Percentiles rank a stretch among this genome's conserved stretches.
Evolutionary conservation across 2,888 invertebrate genomes (phyloP).

Genomic region (Eumacrocentrus americanus): DNA sequence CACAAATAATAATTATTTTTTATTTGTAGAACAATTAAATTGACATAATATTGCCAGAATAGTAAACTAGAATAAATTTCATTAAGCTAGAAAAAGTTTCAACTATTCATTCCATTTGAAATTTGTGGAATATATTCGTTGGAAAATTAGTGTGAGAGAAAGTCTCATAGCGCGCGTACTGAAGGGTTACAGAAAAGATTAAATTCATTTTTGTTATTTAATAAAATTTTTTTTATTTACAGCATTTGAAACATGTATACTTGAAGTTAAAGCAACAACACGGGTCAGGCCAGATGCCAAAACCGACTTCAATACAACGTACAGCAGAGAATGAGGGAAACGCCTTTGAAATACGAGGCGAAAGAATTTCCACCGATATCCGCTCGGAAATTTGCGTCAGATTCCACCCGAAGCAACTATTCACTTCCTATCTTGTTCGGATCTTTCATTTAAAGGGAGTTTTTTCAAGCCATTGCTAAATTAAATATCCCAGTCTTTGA

Average conservation of each 20-base stretch:
- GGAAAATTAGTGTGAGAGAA: no score
- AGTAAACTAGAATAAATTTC: no score
- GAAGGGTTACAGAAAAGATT: no score
- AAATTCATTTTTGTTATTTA: neutral
- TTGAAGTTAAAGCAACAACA: neutral
- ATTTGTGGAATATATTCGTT: no score
- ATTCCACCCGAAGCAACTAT: neutral
- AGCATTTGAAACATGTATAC: neutral
- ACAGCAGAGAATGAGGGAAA: conserved; percentile 23
- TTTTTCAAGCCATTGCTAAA: no score
- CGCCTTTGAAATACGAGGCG: conserved; percentile 43
- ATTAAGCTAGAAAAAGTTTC: no score
- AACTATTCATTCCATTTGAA: no score
- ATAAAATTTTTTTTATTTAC: neutral
- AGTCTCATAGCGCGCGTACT: no score
- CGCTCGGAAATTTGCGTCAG: neutral
- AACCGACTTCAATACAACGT: neutral
- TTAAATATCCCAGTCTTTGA: no score
- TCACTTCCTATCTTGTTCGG: neutral
- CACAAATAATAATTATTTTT: no score
- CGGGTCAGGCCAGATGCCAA: neutral
- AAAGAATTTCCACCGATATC: conserved; percentile 1
- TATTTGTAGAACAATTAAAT: no score
- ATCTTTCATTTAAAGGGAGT: neutral
- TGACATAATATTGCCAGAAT: no score